Evolutionary conservation across 2,113 vertebrate species (phyloP), one percentile per base, ranked within the genome.

Genomic region (Dromaius novaehollandiae): DNA sequence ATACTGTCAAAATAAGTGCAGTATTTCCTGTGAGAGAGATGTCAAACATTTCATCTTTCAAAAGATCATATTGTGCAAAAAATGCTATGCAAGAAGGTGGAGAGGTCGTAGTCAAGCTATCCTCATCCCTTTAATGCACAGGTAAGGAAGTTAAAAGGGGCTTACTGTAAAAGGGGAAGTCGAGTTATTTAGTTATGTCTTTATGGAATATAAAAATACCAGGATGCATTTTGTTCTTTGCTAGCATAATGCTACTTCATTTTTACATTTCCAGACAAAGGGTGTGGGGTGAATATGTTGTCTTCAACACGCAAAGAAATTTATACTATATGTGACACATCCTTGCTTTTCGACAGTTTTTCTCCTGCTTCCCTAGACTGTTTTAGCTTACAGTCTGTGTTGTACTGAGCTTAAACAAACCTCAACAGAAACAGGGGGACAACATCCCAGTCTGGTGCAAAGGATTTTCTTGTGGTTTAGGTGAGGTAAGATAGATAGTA

Each of bases 1-100:
- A 70, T 55, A 53, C 71, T 96, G 95, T 96, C 97, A 97, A 96
- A 97, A 95, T 94, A 96, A 94, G 42, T 63, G 28, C 74, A 86
- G 89, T 51, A 84, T 96, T 96, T 97, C 93, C 81, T 89, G 36
- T 88, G 83, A 95, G 68, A 81, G 51, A 71, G 68, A 89, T 80
- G 89, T 94, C 96, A 97, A 97, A 94, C 30, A 92, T 88, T 93
- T 94, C 32, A 96, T 80, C 93, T 97, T 94, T 88, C 34, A 81
- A 84, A 93, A 94, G n/a, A 96, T 63, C 69, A 73, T 93, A 94
- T 51, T 89, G 68, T 89, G 64, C 51, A 82, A 94, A 94, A 97
- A 97, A 96, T 88, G 48, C 64, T 94, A 97, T 86, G n/a, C 5
- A 70, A 75, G 75, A 53, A 92, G 64, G 44, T 76, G 56, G 44